phyloP scores from a whole-genome alignment of 2,797 vertebrate genomes.

The Pangasius sanitwongsei region DNA sequence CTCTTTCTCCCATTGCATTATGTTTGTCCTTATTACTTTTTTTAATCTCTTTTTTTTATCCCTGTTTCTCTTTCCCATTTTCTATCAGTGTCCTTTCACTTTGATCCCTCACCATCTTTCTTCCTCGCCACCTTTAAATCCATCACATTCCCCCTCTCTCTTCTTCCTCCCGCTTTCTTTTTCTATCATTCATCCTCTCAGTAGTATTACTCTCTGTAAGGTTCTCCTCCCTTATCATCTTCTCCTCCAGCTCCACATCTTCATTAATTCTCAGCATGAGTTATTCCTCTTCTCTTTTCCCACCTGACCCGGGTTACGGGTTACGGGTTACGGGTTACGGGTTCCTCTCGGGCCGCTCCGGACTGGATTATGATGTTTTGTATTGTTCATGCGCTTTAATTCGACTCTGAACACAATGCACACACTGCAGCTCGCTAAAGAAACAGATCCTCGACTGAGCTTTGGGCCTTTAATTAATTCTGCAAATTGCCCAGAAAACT shows the following conservation, averaged over 20 bases:
- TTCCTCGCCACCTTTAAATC: background rate
- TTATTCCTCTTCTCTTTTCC: background rate
- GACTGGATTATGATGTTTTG: conserved; percentile 45
- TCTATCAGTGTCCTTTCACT: too few species aligned
- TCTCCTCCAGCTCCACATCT: background rate
- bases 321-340: too few species aligned
- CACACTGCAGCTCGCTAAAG: background rate
- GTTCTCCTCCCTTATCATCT: background rate
- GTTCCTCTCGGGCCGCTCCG: background rate
- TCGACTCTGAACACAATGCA: conserved; percentile 1
- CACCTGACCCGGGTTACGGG: background rate
- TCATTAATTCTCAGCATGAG: background rate
- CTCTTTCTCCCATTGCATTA: background rate
- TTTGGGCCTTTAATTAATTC: conserved; percentile 18
- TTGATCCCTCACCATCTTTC: background rate
- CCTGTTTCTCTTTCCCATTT: background rate
- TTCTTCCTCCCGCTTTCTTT: background rate
- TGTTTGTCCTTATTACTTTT: background rate
- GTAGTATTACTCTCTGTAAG: background rate
- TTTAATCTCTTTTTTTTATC: background rate
- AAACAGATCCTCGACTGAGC: background rate
- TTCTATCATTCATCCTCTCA: background rate
- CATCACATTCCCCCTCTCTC: background rate
- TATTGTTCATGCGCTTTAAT: conserved; percentile 41
- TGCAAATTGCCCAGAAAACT: background rate